These are phyloP conservation scores for Leptinotarsa peninsularis DNA, from an alignment of 2,888 invertebrate genomes.

Conservation along the genomic window DNA sequence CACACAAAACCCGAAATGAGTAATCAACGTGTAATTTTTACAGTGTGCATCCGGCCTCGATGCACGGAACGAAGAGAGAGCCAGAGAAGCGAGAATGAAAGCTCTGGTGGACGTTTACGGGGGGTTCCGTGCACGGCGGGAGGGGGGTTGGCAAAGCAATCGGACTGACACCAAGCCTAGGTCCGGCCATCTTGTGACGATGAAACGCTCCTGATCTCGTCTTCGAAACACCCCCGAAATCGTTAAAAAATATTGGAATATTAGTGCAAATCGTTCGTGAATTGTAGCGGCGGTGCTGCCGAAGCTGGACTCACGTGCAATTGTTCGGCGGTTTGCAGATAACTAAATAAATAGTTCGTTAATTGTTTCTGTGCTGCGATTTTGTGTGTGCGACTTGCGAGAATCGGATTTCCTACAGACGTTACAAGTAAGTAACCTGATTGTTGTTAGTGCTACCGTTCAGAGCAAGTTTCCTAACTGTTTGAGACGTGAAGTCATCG, in stretches of 20 bases:
- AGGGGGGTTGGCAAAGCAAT: constrained; percentile 64
- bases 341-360: constrained; percentile 37
- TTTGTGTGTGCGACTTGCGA: constrained; percentile 57
- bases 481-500: neutral
- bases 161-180: constrained; percentile 64
- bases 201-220: constrained; percentile 62
- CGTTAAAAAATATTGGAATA: constrained; percentile 50
- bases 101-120: constrained; percentile 64
- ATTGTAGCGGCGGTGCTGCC: constrained; percentile 54
- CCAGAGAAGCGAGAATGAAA: constrained; percentile 66
- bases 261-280: constrained; percentile 55
- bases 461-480: neutral
- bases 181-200: constrained; percentile 68
- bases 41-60: constrained; percentile 66
- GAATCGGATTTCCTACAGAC: constrained; percentile 21
- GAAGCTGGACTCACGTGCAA: constrained; percentile 62
- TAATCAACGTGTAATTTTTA: constrained; percentile 64
- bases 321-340: constrained; percentile 49
- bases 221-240: constrained; percentile 63
- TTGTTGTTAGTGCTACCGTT: neutral
- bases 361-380: constrained; percentile 62
- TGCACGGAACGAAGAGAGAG: constrained; percentile 61
- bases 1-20: constrained; percentile 58
- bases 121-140: constrained; percentile 66
- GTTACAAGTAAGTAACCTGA: constrained; percentile 8